Conservation (phyloP, 2,113 vertebrate species). For the Gadus chalcogrammus region DNA sequence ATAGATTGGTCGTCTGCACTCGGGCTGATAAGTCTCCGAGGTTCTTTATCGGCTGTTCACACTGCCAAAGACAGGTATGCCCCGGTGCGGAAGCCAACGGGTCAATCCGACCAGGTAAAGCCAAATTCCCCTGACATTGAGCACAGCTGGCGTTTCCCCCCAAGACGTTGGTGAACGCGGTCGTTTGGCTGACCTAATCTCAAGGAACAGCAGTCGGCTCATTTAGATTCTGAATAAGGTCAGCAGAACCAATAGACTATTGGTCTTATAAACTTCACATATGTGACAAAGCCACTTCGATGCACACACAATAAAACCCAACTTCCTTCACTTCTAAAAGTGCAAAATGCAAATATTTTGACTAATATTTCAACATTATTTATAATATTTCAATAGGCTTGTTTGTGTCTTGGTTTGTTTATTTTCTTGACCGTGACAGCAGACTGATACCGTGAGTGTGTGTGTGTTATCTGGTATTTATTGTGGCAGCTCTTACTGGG, state of each 20-base stretch:
- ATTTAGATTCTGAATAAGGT: too few species aligned
- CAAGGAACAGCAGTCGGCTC: too few species aligned
- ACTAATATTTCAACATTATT: too few species aligned
- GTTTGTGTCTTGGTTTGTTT: neutral
- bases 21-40: conserved; percentile 45
- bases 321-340: too few species aligned
- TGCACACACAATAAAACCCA: too few species aligned
- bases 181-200: too few species aligned
- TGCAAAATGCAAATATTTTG: too few species aligned
- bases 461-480: conserved; percentile 38
- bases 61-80: conserved; percentile 13
- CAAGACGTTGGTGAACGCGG: too few species aligned
- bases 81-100: conserved; percentile 19
- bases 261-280: too few species aligned
- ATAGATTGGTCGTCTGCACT: conserved; percentile 47
- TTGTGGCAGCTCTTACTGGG: conserved; percentile 19
- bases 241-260: too few species aligned
- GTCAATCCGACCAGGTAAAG: conserved; percentile 39
- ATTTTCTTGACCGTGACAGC: conserved; percentile 6
- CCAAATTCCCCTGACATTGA: neutral
- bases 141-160: neutral
- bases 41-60: conserved; percentile 44
- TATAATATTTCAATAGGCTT: too few species aligned
- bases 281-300: too few species aligned
- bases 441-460: conserved; percentile 12